Evolutionary conservation across 2,113 vertebrate genomes (phyloP).

Genomic region (Ondatra zibethicus): DNA sequence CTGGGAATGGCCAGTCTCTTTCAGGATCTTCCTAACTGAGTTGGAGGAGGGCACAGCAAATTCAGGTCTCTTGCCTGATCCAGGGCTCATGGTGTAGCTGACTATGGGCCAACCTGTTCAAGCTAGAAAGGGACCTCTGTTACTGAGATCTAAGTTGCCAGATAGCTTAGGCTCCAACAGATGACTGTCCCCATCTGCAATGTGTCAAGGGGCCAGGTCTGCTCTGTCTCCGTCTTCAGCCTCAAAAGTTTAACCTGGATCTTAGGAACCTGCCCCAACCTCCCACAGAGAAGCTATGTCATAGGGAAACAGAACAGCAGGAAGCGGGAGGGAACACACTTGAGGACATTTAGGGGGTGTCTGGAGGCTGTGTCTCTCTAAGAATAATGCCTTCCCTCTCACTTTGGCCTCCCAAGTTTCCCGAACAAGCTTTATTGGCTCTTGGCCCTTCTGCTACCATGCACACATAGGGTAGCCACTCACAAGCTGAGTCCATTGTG

Average conservation of each 20-base stretch:
- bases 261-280: neutral
- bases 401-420: neutral
- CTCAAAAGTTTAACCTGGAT: neutral
- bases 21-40: neutral
- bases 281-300: neutral
- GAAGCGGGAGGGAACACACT: neutral
- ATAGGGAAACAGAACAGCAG: neutral
- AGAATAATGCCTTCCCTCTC: neutral
- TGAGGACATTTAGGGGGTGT: neutral
- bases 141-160: neutral
- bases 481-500: neutral
- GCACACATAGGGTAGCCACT: neutral
- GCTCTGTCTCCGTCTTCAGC: neutral
- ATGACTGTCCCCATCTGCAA: neutral
- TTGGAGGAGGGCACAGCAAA: neutral
- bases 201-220: neutral
- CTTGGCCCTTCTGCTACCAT: fast-evolving
- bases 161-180: neutral
- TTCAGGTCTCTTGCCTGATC: neutral
- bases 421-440: too few species aligned
- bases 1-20: neutral
- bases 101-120: fast-evolving
- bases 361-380: neutral
- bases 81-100: fast-evolving
- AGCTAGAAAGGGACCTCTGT: neutral